Evolutionary conservation across 2,888 invertebrate genomes (phyloP), one percentile per base, ranked within the genome.

Genomic region (Herminia tarsipennalis): DNA sequence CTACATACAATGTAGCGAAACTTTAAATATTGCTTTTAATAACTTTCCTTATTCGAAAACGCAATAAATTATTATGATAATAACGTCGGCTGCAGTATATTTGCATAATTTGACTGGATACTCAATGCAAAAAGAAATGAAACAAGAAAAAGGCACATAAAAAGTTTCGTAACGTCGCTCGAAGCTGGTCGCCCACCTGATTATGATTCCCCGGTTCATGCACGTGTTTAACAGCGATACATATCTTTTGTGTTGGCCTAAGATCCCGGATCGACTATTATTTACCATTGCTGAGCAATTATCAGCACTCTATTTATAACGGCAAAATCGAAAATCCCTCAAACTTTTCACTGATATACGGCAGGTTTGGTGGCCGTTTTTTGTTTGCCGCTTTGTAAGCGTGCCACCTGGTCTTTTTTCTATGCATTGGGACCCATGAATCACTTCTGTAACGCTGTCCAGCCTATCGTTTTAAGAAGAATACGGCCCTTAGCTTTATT

Each of bases 381-480:
- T 83, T 78, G 73, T 76, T 36, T 66, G 70, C 66, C 73, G 74
- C 78, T 78, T 80, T 78, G 78, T 81, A 78, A 82, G 72, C 78
- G 78, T 78, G 82, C 86, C 89, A 89, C 88, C 89, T 89, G 89
- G 89, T 73, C 79, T 83, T 87, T 89, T 89, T 88, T 87, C 80
- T 75, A 73, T 76, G 79, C 79, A 87, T 86, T 86, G 75, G 84
- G 81, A 71, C 56, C 73, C 72, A 78, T 85, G 81, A 87, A 83
- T 85, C 82, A 84, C 80, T 80, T 78, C 75, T 73, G 79, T 78
- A 69, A 72, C 70, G 68, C 71, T 68, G 78, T 73, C 76, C 78
- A 73, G 52, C 65, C 46, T 47, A 61, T 57, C 52, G 64, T 44
- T 62, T 66, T 55, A n/a, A 48, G 42, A 62, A 48, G 45, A 57